These are phyloP conservation scores for Galeruca laticollis DNA, from an alignment of 2,888 invertebrate species.

Conservation along the genomic window DNA sequence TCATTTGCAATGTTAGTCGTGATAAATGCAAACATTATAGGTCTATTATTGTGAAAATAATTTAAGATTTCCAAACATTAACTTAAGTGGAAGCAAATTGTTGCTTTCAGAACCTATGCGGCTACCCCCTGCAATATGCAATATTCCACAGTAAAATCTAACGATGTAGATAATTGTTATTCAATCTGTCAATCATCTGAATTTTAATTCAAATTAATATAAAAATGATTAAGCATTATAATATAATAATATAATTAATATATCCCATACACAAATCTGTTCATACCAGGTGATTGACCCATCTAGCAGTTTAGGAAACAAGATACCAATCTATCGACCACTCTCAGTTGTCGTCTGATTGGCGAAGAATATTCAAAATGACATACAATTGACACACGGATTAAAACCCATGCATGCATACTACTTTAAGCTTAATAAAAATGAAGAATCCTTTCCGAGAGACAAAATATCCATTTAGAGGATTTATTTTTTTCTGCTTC, in stretches of 20 bases:
- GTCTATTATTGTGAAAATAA: too few species aligned
- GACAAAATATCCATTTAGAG: conserved; percentile 29
- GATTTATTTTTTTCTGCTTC: conserved; percentile 36
- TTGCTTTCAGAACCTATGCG: too few species aligned
- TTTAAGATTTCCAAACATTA: too few species aligned
- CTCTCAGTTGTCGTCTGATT: neutral
- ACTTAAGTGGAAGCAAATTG: too few species aligned
- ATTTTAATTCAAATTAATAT: too few species aligned
- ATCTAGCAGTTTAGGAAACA: neutral
- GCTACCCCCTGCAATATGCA: too few species aligned
- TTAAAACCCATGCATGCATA: conserved; percentile 8
- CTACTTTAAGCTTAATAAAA: conserved; percentile 15
- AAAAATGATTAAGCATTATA: too few species aligned
- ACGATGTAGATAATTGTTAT: too few species aligned
- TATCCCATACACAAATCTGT: neutral
- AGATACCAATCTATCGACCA: neutral
- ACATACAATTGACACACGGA: conserved; percentile 8
- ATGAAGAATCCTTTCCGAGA: conserved; percentile 11
- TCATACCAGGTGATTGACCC: neutral
- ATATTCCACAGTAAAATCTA: too few species aligned
- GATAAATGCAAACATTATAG: too few species aligned
- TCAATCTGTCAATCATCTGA: too few species aligned
- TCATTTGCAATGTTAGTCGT: too few species aligned
- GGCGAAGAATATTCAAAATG: conserved; percentile 4
- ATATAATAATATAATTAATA: neutral